phyloP scores from a whole-genome alignment of 2,888 invertebrate species.

The Cheilosia urbana region DNA sequence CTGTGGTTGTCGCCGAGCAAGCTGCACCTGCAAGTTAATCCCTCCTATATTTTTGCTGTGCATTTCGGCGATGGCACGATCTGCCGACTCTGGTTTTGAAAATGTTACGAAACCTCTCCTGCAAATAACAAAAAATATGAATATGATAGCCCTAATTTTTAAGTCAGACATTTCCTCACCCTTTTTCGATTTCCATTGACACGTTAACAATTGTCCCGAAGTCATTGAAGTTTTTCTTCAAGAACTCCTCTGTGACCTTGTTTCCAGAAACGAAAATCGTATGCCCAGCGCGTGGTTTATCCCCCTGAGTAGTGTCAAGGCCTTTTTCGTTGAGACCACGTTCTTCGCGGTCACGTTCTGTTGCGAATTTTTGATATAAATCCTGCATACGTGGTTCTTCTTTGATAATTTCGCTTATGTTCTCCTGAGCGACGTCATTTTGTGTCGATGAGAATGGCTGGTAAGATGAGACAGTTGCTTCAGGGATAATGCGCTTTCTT shows the following conservation, averaged over 20 bases:
- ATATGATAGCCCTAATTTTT: neutral
- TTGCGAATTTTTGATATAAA: conserved; percentile 91
- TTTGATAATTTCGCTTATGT: conserved; percentile 88
- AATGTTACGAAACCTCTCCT: conserved; percentile 96
- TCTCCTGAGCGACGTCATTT: conserved; percentile 89
- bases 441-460: conserved; percentile 96
- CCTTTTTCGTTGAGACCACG: conserved; percentile 85
- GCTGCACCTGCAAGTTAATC: conserved; percentile 90
- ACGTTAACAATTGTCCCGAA: conserved; percentile 91
- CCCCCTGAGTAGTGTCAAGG: conserved; percentile 82
- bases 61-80: conserved; percentile 92
- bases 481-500: conserved; percentile 86
- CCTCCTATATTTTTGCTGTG: conserved; percentile 90
- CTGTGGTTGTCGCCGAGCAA: conserved; percentile 92
- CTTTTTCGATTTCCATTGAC: conserved; percentile 92
- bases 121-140: conserved; percentile 79
- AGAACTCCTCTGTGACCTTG: conserved; percentile 91
- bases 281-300: conserved; percentile 90
- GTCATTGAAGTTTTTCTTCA: conserved; percentile 90
- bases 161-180: conserved; percentile 84
- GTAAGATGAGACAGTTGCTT: conserved; percentile 92
- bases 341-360: conserved; percentile 87
- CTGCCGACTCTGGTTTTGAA: conserved; percentile 93
- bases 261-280: conserved; percentile 93
- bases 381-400: conserved; percentile 85